A percentile compares a stretch with the other conserved stretches of the same genome.
Conservation (phyloP, 2,797 vertebrate species). For the Loris lydekkerianus region DNA sequence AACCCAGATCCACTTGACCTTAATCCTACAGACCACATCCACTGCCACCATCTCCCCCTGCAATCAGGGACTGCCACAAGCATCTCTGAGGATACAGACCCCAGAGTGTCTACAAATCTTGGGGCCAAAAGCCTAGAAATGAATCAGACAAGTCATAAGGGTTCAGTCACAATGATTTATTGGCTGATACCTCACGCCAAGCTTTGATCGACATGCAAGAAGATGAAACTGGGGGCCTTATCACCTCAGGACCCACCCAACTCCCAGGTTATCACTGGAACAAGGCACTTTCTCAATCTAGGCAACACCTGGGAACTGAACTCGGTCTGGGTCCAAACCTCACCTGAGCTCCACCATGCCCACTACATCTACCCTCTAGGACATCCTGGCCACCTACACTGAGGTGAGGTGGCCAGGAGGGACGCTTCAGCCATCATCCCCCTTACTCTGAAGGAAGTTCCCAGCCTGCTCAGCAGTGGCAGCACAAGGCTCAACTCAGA, state of each 20-base stretch:
- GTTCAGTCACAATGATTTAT: constrained; percentile 74
- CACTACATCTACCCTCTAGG: neutral
- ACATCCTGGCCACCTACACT: neutral
- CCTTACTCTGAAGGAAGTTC: neutral
- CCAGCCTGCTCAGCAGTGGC: neutral
- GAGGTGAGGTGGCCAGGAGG: neutral
- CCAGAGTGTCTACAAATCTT: accelerated
- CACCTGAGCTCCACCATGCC: neutral
- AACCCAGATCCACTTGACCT: neutral
- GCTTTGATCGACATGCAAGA: constrained; percentile 23
- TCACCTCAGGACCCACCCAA: neutral
- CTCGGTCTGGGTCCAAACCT: neutral
- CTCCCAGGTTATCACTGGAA: neutral
- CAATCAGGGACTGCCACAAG: neutral
- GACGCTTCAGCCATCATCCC: neutral
- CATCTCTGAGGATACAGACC: neutral
- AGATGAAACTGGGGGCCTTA: neutral
- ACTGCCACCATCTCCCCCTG: neutral
- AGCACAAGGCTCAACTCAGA: neutral
- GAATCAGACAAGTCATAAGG: neutral
- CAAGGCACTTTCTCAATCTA: constrained; percentile 85
- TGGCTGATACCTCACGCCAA: neutral
- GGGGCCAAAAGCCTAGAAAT: neutral
- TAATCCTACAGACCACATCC: neutral
- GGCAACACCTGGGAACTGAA: neutral